Evolutionary conservation across 1,140 invertebrate species (phyloP).

Genomic region (Uloborus diversus): DNA sequence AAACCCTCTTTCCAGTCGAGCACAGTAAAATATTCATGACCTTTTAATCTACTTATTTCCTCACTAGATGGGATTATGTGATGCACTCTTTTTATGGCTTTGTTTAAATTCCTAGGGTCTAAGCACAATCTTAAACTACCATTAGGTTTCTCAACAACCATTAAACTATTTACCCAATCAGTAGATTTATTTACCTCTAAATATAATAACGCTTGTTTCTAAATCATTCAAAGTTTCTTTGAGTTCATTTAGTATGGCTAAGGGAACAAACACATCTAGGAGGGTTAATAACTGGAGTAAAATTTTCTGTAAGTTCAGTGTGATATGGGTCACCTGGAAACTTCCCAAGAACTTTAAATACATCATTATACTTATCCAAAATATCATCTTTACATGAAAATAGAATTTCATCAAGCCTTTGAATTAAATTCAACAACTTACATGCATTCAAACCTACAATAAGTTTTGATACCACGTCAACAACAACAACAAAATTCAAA

Average conservation of each 20-base stretch:
- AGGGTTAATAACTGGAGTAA: constrained; percentile 14
- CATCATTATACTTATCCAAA: not conserved
- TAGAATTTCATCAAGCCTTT: not conserved
- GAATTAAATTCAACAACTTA: constrained; percentile 4
- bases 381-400: not conserved
- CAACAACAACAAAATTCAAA: constrained; percentile 5
- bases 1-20: constrained; percentile 20
- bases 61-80: constrained; percentile 18
- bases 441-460: not conserved
- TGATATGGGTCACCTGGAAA: constrained; percentile 6
- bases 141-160: constrained; percentile 57
- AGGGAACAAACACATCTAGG: constrained; percentile 40
- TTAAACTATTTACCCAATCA: constrained; percentile 58
- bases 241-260: constrained; percentile 27
- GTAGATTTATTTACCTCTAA: constrained; percentile 60
- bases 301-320: constrained; percentile 14
- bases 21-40: not conserved
- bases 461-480: not conserved
- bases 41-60: constrained; percentile 23
- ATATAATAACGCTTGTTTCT: constrained; percentile 59
- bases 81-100: constrained; percentile 54
- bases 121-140: constrained; percentile 55
- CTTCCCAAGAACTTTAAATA: constrained; percentile 8
- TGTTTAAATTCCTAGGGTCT: constrained; percentile 61
- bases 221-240: constrained; percentile 55